These are phyloP conservation scores for Endotricha flammealis DNA, from an alignment of 2,888 invertebrate genomes.

Conservation along the genomic window DNA sequence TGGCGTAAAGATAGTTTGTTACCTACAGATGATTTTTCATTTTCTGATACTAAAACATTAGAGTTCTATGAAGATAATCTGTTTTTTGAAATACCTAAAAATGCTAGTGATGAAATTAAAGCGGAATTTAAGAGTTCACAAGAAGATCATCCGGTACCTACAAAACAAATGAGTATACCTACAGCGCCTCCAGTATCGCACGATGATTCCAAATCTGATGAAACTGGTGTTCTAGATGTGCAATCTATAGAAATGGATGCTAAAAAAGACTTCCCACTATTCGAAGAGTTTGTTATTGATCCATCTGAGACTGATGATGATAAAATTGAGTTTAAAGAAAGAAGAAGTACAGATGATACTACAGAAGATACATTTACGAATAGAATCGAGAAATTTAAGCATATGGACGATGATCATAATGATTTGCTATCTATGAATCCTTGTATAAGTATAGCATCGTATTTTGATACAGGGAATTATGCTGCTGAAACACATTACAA, in stretches of 20 bases:
- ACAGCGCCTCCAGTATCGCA: conserved; percentile 55
- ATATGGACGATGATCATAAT: conserved; percentile 32
- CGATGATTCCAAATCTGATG: conserved; percentile 56
- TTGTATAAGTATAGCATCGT: conserved; percentile 55
- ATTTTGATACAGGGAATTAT: conserved; percentile 69
- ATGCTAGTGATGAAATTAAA: conserved; percentile 58
- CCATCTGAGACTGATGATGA: conserved; percentile 62
- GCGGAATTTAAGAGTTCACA: conserved; percentile 47
- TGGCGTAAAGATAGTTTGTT: conserved; percentile 36
- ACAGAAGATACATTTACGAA: conserved; percentile 56
- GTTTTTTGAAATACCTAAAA: conserved; percentile 46
- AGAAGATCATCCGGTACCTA: conserved; percentile 37
- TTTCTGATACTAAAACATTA: conserved; percentile 33
- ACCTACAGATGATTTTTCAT: conserved; percentile 31
- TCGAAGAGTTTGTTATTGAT: conserved; percentile 60
- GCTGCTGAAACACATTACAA: conserved; percentile 61
- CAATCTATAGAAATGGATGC: conserved; percentile 67
- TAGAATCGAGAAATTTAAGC: conserved; percentile 58
- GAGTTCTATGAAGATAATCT: conserved; percentile 44
- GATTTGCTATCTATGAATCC: conserved; percentile 33
- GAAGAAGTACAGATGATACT: conserved; percentile 37
- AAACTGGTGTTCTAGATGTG: conserved; percentile 55
- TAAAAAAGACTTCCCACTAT: conserved; percentile 60
- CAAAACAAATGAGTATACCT: conserved; percentile 44
- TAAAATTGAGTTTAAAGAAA: conserved; percentile 50